Base-by-base conservation (phyloP, 2,888 invertebrate species). In the Drosophila multiciliata region DNA sequence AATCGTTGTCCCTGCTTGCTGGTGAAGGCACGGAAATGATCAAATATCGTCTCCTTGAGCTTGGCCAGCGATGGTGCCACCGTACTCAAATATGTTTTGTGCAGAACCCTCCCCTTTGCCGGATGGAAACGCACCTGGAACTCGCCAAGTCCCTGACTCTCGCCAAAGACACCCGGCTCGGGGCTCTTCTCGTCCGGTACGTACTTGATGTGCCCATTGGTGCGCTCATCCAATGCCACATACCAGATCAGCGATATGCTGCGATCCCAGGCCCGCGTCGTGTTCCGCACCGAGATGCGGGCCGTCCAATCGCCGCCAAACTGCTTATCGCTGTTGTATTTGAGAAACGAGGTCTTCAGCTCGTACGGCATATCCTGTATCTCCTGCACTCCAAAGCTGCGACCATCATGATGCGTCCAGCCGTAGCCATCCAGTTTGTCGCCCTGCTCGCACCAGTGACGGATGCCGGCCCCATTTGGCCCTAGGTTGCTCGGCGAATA, bases 251-350 rank as follows among this genome's bases (percentile, higher is more conserved):
- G 85, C 0, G 96, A 96, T 29, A 93, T 90, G 57, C 91, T 81
- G 6, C 82, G 85, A 69, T 92, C 92, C 91, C 91, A 91, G 1
- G 92, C 89, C 7, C 82, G 84, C 0, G 90, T 82, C 12, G 88
- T 91, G 63, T 93, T 93, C 1, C 92, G 93, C 0, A 96, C 96
- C 62, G 94, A 94, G 59, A 99, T 95, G 78, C 97, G 94, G 0
- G 97, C 97, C 0, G 98, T 97, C 99, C 99, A 99, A 88, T 98
- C 98, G 0, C 98, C 98, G 2, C 98, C 98, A 90, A 96, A 95
- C 38, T 95, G 93, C 0, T 97, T 97, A 1, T 96, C 97, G 1
- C 96, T 96, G 0, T 95, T 94, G 58, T 95, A 95, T 94, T 99
- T 99, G 0, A 99, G 95, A 93, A 98, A 99, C 0, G 97, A 96